A percentile compares a stretch with the other conserved stretches of the same genome.
Conservation (phyloP, 2,888 invertebrate genomes). For the Cryptocephalus primarius region DNA sequence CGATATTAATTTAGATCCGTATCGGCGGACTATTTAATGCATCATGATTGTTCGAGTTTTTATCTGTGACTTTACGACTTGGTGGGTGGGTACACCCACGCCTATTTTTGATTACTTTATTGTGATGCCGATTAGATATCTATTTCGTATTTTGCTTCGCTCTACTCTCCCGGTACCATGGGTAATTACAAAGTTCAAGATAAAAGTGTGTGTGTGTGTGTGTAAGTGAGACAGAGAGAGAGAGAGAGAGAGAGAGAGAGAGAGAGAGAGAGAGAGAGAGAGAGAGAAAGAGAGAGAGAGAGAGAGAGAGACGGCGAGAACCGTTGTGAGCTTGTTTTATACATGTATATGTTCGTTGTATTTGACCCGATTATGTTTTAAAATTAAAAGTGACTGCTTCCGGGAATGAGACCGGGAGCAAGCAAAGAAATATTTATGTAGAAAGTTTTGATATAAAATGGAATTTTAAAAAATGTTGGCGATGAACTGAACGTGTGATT, state of each 20-base stretch:
- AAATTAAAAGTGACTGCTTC: background rate
- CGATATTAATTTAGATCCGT: conserved; percentile 26
- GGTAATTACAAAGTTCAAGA: conserved; percentile 11
- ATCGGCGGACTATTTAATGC: conserved; percentile 23
- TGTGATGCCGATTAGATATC: conserved; percentile 32
- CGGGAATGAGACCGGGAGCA: too few species aligned
- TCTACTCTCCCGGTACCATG: conserved; percentile 5
- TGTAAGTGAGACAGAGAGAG: too few species aligned
- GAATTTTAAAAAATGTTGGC: too few species aligned
- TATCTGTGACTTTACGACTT: conserved; percentile 25
- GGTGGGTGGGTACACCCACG: conserved; percentile 31
- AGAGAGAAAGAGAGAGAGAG: too few species aligned
- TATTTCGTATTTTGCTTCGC: conserved; percentile 14
- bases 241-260: too few species aligned
- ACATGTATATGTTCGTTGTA: conserved; percentile 7
- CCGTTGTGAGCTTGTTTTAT: conserved; percentile 5
- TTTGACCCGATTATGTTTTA: conserved; percentile 9
- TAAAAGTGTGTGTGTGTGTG: too few species aligned
- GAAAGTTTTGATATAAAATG: too few species aligned
- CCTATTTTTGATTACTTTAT: conserved; percentile 33
- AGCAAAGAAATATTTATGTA: too few species aligned
- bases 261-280: too few species aligned
- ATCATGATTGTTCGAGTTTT: conserved; percentile 24
- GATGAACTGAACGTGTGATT: background rate
- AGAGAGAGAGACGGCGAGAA: too few species aligned